Evolutionary conservation across 2,888 invertebrate species (phyloP).

Genomic region (Cataglyphis altisquamis): DNA sequence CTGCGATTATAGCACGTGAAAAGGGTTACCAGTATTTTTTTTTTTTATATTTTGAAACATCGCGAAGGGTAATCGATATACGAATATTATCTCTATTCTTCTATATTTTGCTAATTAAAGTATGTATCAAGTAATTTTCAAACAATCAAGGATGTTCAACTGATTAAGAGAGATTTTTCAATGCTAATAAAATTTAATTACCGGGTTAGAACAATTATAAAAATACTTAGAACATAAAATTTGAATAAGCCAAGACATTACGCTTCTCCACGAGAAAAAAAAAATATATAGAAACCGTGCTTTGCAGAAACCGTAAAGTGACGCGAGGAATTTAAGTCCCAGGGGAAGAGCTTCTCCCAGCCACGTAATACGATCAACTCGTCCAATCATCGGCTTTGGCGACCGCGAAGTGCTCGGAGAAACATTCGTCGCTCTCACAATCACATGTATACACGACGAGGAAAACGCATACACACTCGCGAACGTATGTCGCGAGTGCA

Average conservation of each 20-base stretch:
- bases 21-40: conserved; percentile 62
- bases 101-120: background rate
- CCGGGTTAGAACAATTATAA: background rate
- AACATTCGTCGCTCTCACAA: conserved; percentile 34
- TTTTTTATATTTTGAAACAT: conserved; percentile 56
- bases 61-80: conserved; percentile 58
- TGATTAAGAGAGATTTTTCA: background rate
- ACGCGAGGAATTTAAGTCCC: conserved; percentile 48
- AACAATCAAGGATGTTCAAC: background rate
- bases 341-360: conserved; percentile 45
- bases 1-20: conserved; percentile 63
- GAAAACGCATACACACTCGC: background rate
- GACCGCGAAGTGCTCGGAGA: conserved; percentile 39
- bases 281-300: background rate
- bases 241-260: background rate
- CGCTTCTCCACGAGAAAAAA: background rate
- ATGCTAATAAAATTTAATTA: background rate
- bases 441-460: background rate
- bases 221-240: background rate
- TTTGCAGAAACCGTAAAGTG: conserved; percentile 30
- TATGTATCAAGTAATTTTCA: background rate
- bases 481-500: background rate
- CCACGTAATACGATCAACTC: conserved; percentile 61
- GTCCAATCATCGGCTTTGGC: conserved; percentile 65
- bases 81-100: background rate